Evolutionary conservation across 1,140 invertebrate species (phyloP), one percentile per base, ranked within the genome.

Genomic region (Eriosoma lanigerum): DNA sequence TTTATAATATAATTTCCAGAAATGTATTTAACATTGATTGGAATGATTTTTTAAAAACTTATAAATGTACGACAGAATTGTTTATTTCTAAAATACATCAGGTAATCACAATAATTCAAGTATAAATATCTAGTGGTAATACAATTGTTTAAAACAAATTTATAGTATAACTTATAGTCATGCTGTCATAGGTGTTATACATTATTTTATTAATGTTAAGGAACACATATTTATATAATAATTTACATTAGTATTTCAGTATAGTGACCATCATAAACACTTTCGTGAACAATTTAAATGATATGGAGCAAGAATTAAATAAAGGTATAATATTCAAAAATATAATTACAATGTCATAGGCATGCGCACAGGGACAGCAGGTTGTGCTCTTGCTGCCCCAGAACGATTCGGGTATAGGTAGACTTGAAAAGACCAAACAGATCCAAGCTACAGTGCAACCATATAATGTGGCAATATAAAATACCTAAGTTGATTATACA

Each of bases 251-350:
- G 66, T 50, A 50, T 8, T 50, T 1, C 24, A 26, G 19, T 50
- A 50, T 17, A 48, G 15, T 70, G 44, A 70, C 24, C 3, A 13
- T n/a, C 24, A 10, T 70, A 26, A 70, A 70, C 17, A 29, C 24
- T 19, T 26, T 70, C 8, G 12, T 70, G 15, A 70, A 50, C 8
- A 70, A 70, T 29, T 21, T 50, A 70, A 17, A 50, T 70, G 15
- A 26, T 50, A 29, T n/a, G 46, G 66, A 70, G 24, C 44, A 50
- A 50, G 9, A 13, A 10, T 29, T 70, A 26, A 29, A 50, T 50
- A 6, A 13, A 10, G 48, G 66, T 68, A 68, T 24, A 38, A 68
- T 62, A 21, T 68, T 21, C 12, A 68, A 15, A 68, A 68, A 68
- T 24, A 6, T 46, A 46, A 6, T 46, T 56, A 19, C 17, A n/a